Base-by-base conservation (phyloP, 2,888 invertebrate species). In the Eledona agricola region DNA sequence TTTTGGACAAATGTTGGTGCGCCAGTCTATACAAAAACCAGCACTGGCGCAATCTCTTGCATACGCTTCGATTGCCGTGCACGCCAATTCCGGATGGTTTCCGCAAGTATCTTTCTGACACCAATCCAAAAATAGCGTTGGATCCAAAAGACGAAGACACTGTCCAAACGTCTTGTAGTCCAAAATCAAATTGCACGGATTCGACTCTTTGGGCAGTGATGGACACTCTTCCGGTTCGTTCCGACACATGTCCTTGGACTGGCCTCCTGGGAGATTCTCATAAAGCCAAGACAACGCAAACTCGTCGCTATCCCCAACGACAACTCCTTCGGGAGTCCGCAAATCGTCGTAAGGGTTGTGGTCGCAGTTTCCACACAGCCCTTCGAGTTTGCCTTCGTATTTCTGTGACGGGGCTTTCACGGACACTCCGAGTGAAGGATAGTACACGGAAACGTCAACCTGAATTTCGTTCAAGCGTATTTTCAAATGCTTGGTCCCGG, bases 311-410 rank as follows among this genome's bases (percentile, higher is more conserved):
- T 85, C 76, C 10, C 83, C 79, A 35, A 87, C 78, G 51, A 78
- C 57, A 2, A 77, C 75, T 0, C 83, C 83, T 22, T 79, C 74
- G 54, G 79, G 79, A 32, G 78, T 79, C 53, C 78, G 67, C n/a
- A 87, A 75, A 67, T 84, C 84, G 29, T 82, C 79, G 0, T 79
- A 77, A 2, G 78, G 75, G 64, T 83, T 78, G 0, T 82, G 83
- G 34, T 86, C 83, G 70, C 88, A 89, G 59, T 87, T 83, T 37
- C 93, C 93, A 72, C 93, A 93, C 1, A 93, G 78, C 1, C 93
- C 93, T 72, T 91, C 89, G 43, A 89, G 83, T 56, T 81, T 83
- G 54, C 85, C 84, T 22, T 80, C 82, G 73, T 89, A 92, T 46
- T 85, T 77, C 57, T 85, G 83, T 1, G 92, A 90, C 0, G 93